Base-by-base conservation (phyloP, 2,113 vertebrate species). In the Smithornis capensis region DNA sequence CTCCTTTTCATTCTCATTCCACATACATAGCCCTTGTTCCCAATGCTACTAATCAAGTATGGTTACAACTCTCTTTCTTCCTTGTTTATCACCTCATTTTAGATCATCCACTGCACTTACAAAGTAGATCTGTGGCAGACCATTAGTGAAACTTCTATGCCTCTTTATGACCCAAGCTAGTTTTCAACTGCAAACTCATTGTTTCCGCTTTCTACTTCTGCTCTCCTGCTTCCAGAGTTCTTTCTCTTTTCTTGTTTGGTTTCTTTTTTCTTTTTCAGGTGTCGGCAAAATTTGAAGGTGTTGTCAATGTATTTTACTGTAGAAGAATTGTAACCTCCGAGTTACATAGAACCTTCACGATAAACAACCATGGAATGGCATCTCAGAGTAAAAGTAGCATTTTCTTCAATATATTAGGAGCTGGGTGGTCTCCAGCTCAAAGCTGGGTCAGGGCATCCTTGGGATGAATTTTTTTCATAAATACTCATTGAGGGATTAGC, bases 381-480 rank as follows among this genome's bases (percentile, higher is more conserved):
- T 40, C 18, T 83, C 62, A 49, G 16, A 13, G 38, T 79, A 71
- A 56, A 89, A 68, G 18, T 8, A 59, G 19, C n/a, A 38, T 92
- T 94, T 74, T 63, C 19, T 28, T 83, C 0, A 0, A 19, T 56
- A 3, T 87, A n/a, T 53, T 47, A 87, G 57, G 62, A 82, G 22
- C 56, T 73, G 90, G 82, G 85, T 94, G 90, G 92, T 94, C 94
- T 85, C 24, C 37, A 87, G 49, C 65, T 85, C 67, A 57, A 70
- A 85, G 28, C 28, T 85, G 57, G 25, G 44, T 63, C n/a, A 84
- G 44, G 42, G 35, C 22, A 79, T 85, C 67, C 24, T 44, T 44
- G 49, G 31, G 49, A 85, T 91, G 24, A 90, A 8, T 7, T 69
- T 87, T 92, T 89, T 95, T 84, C 75, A 76, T 89, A 85, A 87